A percentile compares a stretch with the other conserved stretches of the same genome.
Conservation (phyloP, 1,140 invertebrate species). For the Lepidotrigona ventralis region DNA sequence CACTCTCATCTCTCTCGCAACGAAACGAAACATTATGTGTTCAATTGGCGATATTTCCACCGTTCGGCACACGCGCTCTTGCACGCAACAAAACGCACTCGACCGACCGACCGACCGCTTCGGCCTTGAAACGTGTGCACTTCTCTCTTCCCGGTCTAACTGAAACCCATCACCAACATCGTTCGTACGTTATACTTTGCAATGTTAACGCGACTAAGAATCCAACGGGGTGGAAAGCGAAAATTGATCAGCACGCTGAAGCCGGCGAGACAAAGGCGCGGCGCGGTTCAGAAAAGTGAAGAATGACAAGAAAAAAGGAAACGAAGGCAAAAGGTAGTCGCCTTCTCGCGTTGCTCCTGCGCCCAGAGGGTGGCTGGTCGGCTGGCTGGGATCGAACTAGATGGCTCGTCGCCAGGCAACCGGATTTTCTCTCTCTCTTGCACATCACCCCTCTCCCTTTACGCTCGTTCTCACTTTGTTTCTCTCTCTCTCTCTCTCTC, state of each 20-base stretch:
- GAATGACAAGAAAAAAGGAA: constrained; percentile 40
- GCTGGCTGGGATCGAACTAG: constrained; percentile 80
- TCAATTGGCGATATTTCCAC: constrained; percentile 1
- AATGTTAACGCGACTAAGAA: neutral
- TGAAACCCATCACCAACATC: constrained; percentile 10
- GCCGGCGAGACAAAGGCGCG: constrained; percentile 31
- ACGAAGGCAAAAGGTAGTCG: constrained; percentile 39
- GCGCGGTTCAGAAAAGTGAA: constrained; percentile 14
- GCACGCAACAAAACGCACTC: constrained; percentile 14
- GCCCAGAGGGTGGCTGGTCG: constrained; percentile 72
- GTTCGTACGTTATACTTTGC: neutral
- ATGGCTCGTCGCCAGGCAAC: constrained; percentile 80
- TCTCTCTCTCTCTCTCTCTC: constrained; percentile 23
- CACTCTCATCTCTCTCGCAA: neutral
- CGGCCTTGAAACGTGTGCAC: constrained; percentile 42
- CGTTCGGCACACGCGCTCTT: constrained; percentile 12
- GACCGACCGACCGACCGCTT: constrained; percentile 6
- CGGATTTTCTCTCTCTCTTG: constrained; percentile 72
- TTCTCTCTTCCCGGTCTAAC: constrained; percentile 5
- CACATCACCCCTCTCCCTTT: constrained; percentile 34
- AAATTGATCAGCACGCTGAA: neutral
- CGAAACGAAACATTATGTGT: constrained; percentile 5
- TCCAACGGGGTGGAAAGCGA: neutral
- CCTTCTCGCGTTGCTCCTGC: constrained; percentile 49
- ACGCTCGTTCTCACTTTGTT: constrained; percentile 46